phyloP scores from a whole-genome alignment of 2,113 vertebrate species.

The Numenius arquata region DNA sequence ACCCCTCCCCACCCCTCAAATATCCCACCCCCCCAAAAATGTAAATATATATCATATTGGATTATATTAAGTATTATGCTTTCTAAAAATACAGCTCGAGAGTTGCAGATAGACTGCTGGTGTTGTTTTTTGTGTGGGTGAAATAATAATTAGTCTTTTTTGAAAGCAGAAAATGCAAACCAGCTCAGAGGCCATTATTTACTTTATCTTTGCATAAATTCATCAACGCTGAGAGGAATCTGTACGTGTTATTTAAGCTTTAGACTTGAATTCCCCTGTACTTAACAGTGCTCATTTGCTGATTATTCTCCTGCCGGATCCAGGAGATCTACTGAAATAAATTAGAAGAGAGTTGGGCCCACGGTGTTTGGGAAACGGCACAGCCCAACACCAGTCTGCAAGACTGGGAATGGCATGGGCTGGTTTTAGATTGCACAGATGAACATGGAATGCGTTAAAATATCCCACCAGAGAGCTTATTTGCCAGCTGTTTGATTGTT shows the following conservation, averaged over 20 bases:
- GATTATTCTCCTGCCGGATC: neutral
- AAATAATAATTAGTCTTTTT: slow-evolving; percentile 32
- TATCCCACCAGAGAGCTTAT: neutral
- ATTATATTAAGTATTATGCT: neutral
- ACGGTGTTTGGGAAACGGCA: neutral
- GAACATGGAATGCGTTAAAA: slow-evolving; percentile 1
- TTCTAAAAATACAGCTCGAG: neutral
- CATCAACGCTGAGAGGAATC: neutral
- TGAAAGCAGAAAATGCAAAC: slow-evolving; percentile 4
- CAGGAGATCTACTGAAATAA: neutral
- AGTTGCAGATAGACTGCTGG: neutral
- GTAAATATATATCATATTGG: neutral
- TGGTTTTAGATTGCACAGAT: slow-evolving; percentile 10
- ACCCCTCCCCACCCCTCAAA: neutral
- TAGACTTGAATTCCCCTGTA: neutral
- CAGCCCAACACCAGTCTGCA: neutral
- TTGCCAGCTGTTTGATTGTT: slow-evolving; percentile 65
- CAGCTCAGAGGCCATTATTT: neutral
- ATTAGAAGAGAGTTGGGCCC: neutral
- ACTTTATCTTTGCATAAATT: neutral
- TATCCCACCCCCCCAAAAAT: neutral
- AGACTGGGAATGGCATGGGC: neutral
- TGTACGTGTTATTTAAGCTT: neutral
- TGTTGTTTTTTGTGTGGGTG: neutral
- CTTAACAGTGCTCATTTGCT: neutral